A percentile compares a stretch with the other conserved stretches of the same genome.
Evolutionary conservation across 2,113 vertebrate species (phyloP).

Genomic region (Pipa parva): DNA sequence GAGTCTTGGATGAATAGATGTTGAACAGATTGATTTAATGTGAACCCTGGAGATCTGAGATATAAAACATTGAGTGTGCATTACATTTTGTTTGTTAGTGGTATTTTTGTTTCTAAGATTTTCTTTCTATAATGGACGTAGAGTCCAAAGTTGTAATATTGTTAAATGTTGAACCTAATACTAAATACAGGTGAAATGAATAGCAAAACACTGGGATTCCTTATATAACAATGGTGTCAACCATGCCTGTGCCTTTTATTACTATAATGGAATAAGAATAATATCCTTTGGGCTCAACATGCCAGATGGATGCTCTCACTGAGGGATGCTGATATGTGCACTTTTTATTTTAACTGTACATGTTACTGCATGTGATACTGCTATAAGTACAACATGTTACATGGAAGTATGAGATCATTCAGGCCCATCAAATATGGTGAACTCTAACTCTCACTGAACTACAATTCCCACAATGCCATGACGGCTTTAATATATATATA

Average conservation of each 20-base stretch:
- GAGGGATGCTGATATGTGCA: not conserved
- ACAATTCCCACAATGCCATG: too few relatives aligned
- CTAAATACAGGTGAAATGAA: not conserved
- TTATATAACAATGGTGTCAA: not conserved
- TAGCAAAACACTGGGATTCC: not conserved
- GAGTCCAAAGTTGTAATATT: not conserved
- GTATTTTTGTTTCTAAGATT: conserved; percentile 14
- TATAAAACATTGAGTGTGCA: conserved; percentile 5
- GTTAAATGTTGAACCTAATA: not conserved
- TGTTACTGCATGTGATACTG: not conserved
- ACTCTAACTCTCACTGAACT: too few relatives aligned
- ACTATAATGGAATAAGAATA: conserved; percentile 4
- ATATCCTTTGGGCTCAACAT: not conserved
- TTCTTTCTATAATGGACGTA: conserved; percentile 9
- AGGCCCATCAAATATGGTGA: too few relatives aligned
- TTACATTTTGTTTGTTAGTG: conserved; percentile 10
- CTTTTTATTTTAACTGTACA: not conserved
- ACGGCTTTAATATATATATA: too few relatives aligned
- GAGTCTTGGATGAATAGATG: conserved; percentile 9
- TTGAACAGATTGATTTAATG: conserved; percentile 25
- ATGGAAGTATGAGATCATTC: too few relatives aligned
- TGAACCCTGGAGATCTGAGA: conserved; percentile 14
- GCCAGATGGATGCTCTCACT: too few relatives aligned
- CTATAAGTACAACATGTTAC: not conserved
- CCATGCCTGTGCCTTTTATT: not conserved